Percentiles rank a stretch among this genome's conserved stretches.
These are phyloP conservation scores for Sturnus vulgaris DNA, from an alignment of 2,113 vertebrate genomes.

Conservation along the genomic window DNA sequence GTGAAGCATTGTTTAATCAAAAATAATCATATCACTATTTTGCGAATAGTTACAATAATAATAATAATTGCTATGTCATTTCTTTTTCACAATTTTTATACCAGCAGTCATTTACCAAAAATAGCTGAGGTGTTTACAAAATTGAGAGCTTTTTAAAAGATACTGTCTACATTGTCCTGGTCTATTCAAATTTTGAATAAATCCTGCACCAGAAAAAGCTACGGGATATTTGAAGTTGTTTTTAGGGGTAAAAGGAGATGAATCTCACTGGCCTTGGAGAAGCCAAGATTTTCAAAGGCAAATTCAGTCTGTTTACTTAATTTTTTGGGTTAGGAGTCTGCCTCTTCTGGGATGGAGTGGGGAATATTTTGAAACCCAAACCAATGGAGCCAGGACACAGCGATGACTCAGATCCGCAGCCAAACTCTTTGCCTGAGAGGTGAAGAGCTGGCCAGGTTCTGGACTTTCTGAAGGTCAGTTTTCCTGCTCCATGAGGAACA, in stretches of 20 bases:
- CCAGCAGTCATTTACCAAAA: background rate
- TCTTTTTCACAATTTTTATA: background rate
- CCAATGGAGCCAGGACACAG: background rate
- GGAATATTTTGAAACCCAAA: background rate
- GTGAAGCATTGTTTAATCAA: slow-evolving; percentile 18
- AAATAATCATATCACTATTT: background rate
- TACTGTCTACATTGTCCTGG: background rate
- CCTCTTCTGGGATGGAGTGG: background rate
- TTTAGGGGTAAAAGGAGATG: background rate
- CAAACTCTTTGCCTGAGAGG: rapidly evolving
- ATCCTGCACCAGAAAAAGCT: background rate
- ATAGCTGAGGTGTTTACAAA: background rate
- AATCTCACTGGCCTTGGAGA: background rate
- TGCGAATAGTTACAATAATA: background rate
- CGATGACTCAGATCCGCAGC: background rate
- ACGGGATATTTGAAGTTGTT: rapidly evolving
- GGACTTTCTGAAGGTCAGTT: background rate
- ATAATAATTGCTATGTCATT: background rate
- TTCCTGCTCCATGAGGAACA: rapidly evolving
- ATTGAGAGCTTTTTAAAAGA: background rate
- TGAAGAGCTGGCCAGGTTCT: background rate
- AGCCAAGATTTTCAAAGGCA: background rate
- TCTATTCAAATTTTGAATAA: background rate
- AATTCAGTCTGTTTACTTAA: background rate
- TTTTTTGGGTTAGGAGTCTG: background rate